Conservation (phyloP, 2,888 invertebrate genomes). For the Scaeva pyrastri region DNA sequence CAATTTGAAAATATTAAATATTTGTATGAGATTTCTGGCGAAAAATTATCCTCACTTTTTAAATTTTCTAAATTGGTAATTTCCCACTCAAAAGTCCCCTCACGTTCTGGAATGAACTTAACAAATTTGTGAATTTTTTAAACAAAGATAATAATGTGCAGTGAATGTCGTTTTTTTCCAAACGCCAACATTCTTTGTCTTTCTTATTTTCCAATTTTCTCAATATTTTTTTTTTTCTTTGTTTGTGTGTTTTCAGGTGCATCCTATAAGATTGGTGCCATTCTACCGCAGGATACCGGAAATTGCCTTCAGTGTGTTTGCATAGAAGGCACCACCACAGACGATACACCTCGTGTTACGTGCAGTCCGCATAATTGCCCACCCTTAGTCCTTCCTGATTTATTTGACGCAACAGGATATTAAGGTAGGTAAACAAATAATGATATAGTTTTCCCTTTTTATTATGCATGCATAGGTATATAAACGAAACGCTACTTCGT, state of each 20-base stretch:
- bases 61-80: too few relatives aligned
- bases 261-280: constrained; percentile 87
- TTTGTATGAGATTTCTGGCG: too few relatives aligned
- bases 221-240: constrained; percentile 11
- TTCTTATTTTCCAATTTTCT: constrained; percentile 2
- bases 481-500: background rate
- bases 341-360: constrained; percentile 83
- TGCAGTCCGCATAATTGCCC: constrained; percentile 84
- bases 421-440: constrained; percentile 78
- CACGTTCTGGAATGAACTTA: background rate
- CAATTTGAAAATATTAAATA: too few relatives aligned
- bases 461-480: background rate
- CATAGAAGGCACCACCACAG: constrained; percentile 85
- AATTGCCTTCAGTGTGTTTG: constrained; percentile 90
- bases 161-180: background rate
- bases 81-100: too few relatives aligned
- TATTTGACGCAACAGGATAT: constrained; percentile 84
- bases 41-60: too few relatives aligned
- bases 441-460: constrained; percentile 32
- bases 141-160: too few relatives aligned
- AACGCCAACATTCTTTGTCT: background rate
- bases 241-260: constrained; percentile 84
- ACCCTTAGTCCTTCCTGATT: constrained; percentile 83
- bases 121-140: constrained; percentile 25
- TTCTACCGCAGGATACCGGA: constrained; percentile 88